These are phyloP conservation scores for Acrocephalus scirpaceus DNA, from an alignment of 2,797 vertebrate species.

Conservation along the genomic window DNA sequence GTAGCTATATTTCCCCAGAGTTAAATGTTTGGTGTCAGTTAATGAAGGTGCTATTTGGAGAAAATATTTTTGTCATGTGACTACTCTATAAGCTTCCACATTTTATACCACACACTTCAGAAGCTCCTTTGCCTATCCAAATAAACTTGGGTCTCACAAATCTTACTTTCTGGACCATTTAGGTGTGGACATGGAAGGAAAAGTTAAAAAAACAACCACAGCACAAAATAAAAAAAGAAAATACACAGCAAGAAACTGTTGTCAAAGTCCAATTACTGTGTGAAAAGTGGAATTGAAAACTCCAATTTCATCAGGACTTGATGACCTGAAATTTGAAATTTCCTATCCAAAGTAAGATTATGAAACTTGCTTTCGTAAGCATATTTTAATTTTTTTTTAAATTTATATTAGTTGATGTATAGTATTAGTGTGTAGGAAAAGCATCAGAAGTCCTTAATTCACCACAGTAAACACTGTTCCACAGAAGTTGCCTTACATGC, in stretches of 20 bases:
- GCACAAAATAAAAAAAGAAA: no score
- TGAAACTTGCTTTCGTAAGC: background rate
- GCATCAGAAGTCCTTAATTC: background rate
- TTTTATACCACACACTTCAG: background rate
- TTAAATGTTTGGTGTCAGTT: background rate
- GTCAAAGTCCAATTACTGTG: background rate
- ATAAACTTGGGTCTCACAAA: background rate
- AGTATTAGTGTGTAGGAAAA: background rate
- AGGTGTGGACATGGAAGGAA: background rate
- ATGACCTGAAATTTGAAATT: background rate
- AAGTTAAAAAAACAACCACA: background rate
- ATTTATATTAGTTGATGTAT: background rate
- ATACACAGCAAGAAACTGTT: background rate
- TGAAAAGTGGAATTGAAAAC: conserved; percentile 35
- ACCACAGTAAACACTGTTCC: background rate
- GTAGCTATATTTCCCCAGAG: background rate
- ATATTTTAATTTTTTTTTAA: background rate
- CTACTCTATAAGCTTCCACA: background rate
- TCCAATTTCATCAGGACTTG: background rate
- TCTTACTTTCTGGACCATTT: background rate
- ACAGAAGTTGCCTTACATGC: background rate
- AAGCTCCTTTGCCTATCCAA: background rate
- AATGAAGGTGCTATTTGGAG: background rate
- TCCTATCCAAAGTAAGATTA: background rate
- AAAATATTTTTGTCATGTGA: background rate